A percentile compares a stretch with the other conserved stretches of the same genome.
Conservation (phyloP, 2,888 invertebrate genomes). For the Chloromyia formosa region DNA sequence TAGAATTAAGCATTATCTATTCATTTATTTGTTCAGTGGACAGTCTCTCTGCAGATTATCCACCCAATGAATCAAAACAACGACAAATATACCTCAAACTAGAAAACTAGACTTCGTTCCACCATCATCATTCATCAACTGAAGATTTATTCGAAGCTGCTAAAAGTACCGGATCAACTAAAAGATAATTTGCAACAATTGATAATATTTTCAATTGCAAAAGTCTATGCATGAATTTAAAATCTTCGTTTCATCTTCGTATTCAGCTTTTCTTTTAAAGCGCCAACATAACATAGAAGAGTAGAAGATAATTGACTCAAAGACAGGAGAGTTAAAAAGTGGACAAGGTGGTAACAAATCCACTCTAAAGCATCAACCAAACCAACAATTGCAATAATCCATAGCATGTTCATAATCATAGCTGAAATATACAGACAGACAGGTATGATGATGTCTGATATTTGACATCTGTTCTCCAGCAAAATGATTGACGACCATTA, state of each 20-base stretch:
- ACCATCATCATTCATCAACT: too few species aligned
- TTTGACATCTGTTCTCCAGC: constrained; percentile 30
- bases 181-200: constrained; percentile 11
- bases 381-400: neutral
- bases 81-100: too few species aligned
- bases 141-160: too few species aligned
- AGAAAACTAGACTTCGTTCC: too few species aligned
- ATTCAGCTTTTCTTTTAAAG: neutral
- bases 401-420: neutral
- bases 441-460: neutral
- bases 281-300: neutral
- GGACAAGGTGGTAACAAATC: neutral
- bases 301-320: neutral
- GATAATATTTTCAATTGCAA: constrained; percentile 25
- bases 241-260: neutral
- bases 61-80: too few species aligned
- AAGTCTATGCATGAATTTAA: constrained; percentile 16
- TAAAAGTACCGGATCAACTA: too few species aligned
- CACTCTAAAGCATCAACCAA: neutral
- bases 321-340: neutral
- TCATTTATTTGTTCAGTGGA: too few species aligned
- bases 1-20: too few species aligned
- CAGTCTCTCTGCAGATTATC: too few species aligned
- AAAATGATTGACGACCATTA: constrained; percentile 42
- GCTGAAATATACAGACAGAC: neutral